These are phyloP conservation scores for Clivina fossor DNA, from an alignment of 2,888 invertebrate species.

Conservation along the genomic window DNA sequence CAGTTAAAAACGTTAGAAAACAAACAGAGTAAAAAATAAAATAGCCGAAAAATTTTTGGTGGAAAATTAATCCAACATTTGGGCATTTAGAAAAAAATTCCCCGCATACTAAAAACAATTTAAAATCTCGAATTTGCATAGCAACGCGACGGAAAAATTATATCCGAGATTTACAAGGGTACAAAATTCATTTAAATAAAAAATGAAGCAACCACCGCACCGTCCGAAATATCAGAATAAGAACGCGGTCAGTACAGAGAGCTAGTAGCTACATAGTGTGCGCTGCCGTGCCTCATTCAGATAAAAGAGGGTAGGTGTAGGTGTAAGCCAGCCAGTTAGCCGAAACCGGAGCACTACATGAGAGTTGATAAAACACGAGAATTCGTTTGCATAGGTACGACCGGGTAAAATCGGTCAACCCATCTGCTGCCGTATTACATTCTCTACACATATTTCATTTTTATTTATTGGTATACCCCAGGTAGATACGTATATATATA, in stretches of 20 bases:
- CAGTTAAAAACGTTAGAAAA: no score
- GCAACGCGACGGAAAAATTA: conserved; percentile 11
- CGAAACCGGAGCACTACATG: no score
- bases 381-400: no score
- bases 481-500: neutral
- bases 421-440: neutral
- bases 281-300: no score
- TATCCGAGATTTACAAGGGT: conserved; percentile 25
- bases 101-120: conserved; percentile 24
- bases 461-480: neutral
- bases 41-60: no score
- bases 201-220: conserved; percentile 23
- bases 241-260: no score
- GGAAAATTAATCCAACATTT: conserved; percentile 24
- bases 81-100: conserved; percentile 18
- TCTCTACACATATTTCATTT: neutral
- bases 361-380: no score
- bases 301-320: no score
- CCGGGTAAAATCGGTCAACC: no score
- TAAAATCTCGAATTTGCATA: conserved; percentile 26
- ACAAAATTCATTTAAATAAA: conserved; percentile 30
- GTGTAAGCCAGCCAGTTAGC: no score
- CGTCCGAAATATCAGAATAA: conserved; percentile 20
- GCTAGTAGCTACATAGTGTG: no score
- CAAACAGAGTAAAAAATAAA: no score